A percentile compares a stretch with the other conserved stretches of the same genome.
Evolutionary conservation across 2,797 vertebrate genomes (phyloP).

Genomic region (Acanthis flammea): DNA sequence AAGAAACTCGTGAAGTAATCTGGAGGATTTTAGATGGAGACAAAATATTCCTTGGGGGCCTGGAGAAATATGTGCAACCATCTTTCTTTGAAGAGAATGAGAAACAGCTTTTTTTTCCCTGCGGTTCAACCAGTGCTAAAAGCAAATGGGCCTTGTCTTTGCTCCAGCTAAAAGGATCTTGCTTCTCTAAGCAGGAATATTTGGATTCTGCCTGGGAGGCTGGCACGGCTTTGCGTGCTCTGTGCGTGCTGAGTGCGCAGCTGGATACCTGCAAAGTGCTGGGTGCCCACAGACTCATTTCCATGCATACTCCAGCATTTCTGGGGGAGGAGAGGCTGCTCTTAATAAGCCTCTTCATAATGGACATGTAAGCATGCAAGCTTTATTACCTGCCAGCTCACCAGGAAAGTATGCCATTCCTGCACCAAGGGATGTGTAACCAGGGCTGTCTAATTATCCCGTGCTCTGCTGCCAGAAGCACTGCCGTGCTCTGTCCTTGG

Average conservation of each 20-base stretch:
- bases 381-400: conserved; percentile 56
- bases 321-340: conserved; percentile 43
- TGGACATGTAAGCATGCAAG: not conserved
- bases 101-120: not conserved
- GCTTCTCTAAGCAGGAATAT: not conserved
- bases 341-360: conserved; percentile 10
- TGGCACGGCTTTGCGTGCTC: not conserved
- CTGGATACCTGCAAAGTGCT: not conserved
- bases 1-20: not conserved
- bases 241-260: not conserved
- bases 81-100: not conserved
- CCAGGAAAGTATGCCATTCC: conserved; percentile 55
- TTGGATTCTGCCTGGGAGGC: not conserved
- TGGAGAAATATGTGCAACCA: not conserved
- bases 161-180: not conserved
- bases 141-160: not conserved
- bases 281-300: conserved; percentile 33
- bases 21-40: not conserved
- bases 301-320: conserved; percentile 9
- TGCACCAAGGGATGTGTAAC: not conserved
- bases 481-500: not conserved
- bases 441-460: conserved; percentile 23
- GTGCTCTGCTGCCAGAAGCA: not conserved
- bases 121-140: not conserved
- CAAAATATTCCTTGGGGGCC: not conserved